Evolutionary conservation across 1,140 invertebrate genomes (phyloP), one percentile per base, ranked within the genome.

Genomic region (Heliconius melpomene): DNA sequence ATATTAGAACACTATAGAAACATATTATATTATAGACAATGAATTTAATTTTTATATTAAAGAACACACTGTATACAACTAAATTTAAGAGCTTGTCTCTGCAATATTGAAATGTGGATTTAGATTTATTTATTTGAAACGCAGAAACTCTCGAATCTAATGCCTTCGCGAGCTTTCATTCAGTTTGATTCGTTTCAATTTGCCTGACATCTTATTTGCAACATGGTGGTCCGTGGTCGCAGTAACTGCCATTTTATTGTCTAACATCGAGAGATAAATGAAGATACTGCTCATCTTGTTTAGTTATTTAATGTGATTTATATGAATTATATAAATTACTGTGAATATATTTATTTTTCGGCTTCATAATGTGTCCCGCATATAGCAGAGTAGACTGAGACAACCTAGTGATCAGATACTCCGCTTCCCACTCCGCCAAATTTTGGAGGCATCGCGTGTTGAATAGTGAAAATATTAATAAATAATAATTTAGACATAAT

Each of bases 131-230:
- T 89, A 91, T 91, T 90, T 85, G 86, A 90, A 87, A 75, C 73
- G 80, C 84, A 85, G 81, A 84, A 83, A 80, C 82, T 81, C 75
- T 84, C 82, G 82, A 88, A 89, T 88, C 91, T 90, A 93, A 90
- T 92, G 87, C 86, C 86, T 86, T 84, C 83, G 83, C 86, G 86
- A 87, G 82, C 82, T 86, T 92, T 90, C 85, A 84, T 88, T 89
- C 87, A 81, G 79, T 84, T 82, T 88, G 85, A 90, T 88, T 85
- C 81, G 82, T 85, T 89, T 88, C 92, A 92, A 93, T 92, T 90
- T 91, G 88, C 86, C 86, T 87, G 86, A 91, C 83, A 86, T 92
- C 90, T 92, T 92, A 90, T 91, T 93, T 92, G 84, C 89, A 83
- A 86, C 89, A 72, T 79, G 92, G 91, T 93, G 92, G 91, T 92